Base-by-base conservation (phyloP, 37 sponge, comb jelly and placozoan genomes). In the Halichondria panicea region DNA sequence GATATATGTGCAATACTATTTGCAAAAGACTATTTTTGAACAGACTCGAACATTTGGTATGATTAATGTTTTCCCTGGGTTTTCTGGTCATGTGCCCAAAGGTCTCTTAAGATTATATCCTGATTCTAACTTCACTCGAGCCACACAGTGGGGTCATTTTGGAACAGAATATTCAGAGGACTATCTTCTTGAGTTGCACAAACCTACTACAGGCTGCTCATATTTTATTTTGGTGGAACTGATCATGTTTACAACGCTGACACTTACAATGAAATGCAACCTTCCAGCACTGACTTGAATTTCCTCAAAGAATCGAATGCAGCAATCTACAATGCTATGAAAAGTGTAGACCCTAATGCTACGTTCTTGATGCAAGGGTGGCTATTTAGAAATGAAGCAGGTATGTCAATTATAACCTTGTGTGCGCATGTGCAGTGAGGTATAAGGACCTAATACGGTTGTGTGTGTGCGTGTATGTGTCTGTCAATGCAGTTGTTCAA, bases 361-460 rank as follows among this genome's bases (percentile, higher is more conserved):
- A 61, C 84, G 28, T 89, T 76, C 42, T 35, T 89, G 6, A 89
- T 89, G 90, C 90, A 89, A 53, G 90, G 90, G 32, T 89, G 90
- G 90, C 68, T 89, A 36, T 89, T 89, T 39, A 82, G 50, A 11
- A 18, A 15, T 48, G 52, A 48, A 15, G 11, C 11, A 15, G 15
- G 52, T 18, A 11, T 48, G 15, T 70, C 38, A 9, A 63, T 56
- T 9, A 30, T 39, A 11, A 33, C 18, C 9, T 31, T 61, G 33
- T 61, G 12, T 61, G 33, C 21, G 9, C 11, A 22, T 22, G 52
- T 48, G 15, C 15, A 48, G 52, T 15, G 52, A 15, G 15, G 11
- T 59, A 25, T 25, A 25, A 25, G n/a, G n/a, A n/a, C n/a, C n/a
- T n/a, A n/a, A n/a, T n/a, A n/a, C n/a, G n/a, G n/a, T n/a, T n/a